Percentiles rank a stretch among this genome's conserved stretches.
phyloP scores from a whole-genome alignment of 1,140 invertebrate genomes.

The Paralvinella palmiformis region DNA sequence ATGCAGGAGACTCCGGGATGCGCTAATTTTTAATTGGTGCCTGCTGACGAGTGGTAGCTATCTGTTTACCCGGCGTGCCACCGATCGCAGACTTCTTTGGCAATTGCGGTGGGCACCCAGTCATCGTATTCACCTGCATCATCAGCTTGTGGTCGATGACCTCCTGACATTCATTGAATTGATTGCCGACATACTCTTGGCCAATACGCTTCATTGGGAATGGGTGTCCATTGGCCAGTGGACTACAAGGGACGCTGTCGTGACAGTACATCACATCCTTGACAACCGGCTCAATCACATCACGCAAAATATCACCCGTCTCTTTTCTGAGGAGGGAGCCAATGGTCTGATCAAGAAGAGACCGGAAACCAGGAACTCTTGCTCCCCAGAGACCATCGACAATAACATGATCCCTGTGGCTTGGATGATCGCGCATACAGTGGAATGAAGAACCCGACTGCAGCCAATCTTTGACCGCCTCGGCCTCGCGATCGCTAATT shows the following conservation, averaged over 20 bases:
- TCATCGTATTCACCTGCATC: no score
- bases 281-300: conserved; percentile 7
- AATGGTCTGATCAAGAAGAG: neutral
- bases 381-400: conserved; percentile 13
- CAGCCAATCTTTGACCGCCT: conserved; percentile 36
- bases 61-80: no score
- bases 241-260: conserved; percentile 12
- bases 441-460: conserved; percentile 28
- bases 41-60: no score
- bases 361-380: neutral
- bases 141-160: no score
- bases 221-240: neutral
- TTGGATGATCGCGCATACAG: conserved; percentile 37
- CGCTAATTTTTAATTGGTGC: no score
- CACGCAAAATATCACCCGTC: neutral
- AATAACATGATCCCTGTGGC: conserved; percentile 11
- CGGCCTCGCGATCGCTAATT: conserved; percentile 30
- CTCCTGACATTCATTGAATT: neutral
- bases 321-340: conserved; percentile 4
- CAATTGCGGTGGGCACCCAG: no score
- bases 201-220: conserved; percentile 8
- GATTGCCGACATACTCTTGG: conserved; percentile 3
- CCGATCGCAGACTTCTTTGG: no score
- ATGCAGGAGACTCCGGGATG: no score
- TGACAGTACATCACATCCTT: conserved; percentile 1